These are phyloP conservation scores for Agapornis roseicollis DNA, from an alignment of 2,113 vertebrate genomes.

Conservation along the genomic window DNA sequence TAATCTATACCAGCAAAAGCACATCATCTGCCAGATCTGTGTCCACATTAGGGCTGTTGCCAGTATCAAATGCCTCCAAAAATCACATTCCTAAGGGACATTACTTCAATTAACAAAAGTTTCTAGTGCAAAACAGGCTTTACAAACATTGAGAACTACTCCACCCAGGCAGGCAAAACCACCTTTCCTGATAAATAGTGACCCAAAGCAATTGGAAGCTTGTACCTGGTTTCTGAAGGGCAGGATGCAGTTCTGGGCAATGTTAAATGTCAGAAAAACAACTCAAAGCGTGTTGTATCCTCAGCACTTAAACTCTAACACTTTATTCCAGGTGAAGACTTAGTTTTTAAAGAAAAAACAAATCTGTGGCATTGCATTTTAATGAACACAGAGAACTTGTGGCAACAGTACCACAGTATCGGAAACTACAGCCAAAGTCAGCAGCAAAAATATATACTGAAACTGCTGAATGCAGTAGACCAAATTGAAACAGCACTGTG, in stretches of 20 bases:
- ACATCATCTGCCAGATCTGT: neutral
- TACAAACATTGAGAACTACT: neutral
- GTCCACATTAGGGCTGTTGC: neutral
- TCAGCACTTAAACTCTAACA: neutral
- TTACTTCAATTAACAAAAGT: neutral
- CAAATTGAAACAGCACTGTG: neutral
- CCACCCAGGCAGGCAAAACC: neutral
- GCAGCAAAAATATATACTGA: neutral
- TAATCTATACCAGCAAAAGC: neutral
- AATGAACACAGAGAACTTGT: neutral
- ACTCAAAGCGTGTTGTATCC: neutral
- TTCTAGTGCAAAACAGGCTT: slow-evolving; percentile 6
- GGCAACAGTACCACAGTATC: neutral
- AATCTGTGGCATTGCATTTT: neutral
- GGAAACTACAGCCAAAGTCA: neutral
- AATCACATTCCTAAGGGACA: slow-evolving; percentile 21
- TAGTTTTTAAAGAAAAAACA: neutral
- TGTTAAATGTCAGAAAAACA: neutral
- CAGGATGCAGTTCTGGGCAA: neutral
- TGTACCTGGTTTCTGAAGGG: neutral
- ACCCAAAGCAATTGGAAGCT: neutral
- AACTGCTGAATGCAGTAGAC: neutral
- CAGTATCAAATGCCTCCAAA: neutral
- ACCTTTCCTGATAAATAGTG: neutral
- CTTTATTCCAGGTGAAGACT: neutral